A percentile compares a stretch with the other conserved stretches of the same genome.
Conservation (phyloP, 2,113 vertebrate genomes). For the Ciconia boyciana region DNA sequence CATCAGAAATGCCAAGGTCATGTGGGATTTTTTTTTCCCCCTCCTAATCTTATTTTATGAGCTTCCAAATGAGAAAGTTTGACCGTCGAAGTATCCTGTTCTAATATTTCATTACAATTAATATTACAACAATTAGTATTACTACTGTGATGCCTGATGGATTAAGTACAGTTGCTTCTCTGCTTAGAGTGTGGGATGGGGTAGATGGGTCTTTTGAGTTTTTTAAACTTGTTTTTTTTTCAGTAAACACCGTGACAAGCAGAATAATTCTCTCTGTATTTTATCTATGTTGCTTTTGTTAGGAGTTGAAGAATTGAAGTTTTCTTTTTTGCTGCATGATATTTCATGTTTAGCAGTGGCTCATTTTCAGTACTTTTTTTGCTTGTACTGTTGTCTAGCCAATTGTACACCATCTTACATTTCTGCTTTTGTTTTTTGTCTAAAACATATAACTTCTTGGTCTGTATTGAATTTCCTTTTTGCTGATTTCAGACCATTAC, state of each 20-base stretch:
- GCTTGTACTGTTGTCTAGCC: background rate
- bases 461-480: background rate
- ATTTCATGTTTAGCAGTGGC: background rate
- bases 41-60: background rate
- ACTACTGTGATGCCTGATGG: background rate
- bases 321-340: background rate
- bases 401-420: accelerated
- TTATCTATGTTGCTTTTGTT: background rate
- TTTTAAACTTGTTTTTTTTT: background rate
- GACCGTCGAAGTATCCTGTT: background rate
- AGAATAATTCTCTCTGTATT: background rate
- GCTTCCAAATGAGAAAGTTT: background rate
- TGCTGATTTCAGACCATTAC: background rate
- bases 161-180: background rate
- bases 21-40: accelerated
- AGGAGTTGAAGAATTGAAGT: background rate
- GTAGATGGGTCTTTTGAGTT: background rate
- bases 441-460: background rate
- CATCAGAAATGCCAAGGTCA: background rate
- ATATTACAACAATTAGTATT: background rate
- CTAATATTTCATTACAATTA: background rate
- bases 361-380: background rate
- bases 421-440: background rate
- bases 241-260: background rate
- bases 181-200: background rate